phyloP scores from a whole-genome alignment of 2,888 invertebrate genomes.

The Blastobasis adustella region DNA sequence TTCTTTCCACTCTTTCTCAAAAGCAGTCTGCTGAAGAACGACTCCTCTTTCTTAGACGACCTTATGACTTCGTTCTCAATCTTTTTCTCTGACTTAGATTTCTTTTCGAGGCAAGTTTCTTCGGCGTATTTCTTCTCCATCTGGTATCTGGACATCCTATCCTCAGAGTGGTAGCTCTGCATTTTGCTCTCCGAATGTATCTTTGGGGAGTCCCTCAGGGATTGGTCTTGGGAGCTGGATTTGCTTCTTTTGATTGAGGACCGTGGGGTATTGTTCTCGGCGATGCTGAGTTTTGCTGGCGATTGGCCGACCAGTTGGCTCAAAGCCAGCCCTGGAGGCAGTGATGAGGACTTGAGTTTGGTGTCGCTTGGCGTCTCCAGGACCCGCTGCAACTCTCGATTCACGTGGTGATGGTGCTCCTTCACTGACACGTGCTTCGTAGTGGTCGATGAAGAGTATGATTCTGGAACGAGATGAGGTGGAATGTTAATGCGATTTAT shows the following conservation, averaged over 20 bases:
- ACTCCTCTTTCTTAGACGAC: conserved; percentile 71
- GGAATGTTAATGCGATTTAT: no score
- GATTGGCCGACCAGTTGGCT: conserved; percentile 64
- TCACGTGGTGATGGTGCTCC: conserved; percentile 55
- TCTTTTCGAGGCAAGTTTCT: conserved; percentile 66
- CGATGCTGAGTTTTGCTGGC: conserved; percentile 69
- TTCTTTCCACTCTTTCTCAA: conserved; percentile 83
- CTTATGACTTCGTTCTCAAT: conserved; percentile 64
- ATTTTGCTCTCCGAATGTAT: conserved; percentile 30
- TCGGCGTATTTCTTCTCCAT: conserved; percentile 57
- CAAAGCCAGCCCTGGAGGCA: conserved; percentile 77
- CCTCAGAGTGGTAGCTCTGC: conserved; percentile 44
- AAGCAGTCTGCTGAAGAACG: conserved; percentile 79
- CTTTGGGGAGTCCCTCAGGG: conserved; percentile 51
- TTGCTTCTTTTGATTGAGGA: conserved; percentile 68
- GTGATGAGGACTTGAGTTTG: conserved; percentile 77
- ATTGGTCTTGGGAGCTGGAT: conserved; percentile 66
- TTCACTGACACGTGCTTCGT: conserved; percentile 58
- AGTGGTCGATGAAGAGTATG: conserved; percentile 70
- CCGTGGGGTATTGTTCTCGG: conserved; percentile 53
- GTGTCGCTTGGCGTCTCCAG: conserved; percentile 64
- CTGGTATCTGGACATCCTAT: conserved; percentile 48
- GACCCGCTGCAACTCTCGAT: conserved; percentile 54
- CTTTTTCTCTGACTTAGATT: conserved; percentile 66
- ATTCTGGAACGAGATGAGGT: conserved; percentile 48